Conservation (phyloP, 2,888 invertebrate genomes). For the Spisula subtruncata region DNA sequence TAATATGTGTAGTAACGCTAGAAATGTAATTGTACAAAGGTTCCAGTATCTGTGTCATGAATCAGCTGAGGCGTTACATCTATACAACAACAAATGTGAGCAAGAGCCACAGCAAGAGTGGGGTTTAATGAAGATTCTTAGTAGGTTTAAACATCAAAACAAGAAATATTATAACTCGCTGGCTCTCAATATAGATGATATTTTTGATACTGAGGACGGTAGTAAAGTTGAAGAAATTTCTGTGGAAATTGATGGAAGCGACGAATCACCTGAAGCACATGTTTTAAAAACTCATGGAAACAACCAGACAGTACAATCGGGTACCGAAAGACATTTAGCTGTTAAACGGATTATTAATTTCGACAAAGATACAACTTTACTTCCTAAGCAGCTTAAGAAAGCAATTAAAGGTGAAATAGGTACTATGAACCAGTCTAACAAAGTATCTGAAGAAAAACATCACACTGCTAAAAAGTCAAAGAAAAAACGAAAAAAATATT, state of each 20-base stretch:
- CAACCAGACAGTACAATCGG: no score
- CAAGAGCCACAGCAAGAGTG: not conserved
- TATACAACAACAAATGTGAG: not conserved
- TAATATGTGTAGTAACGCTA: conserved; percentile 45
- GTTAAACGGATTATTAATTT: no score
- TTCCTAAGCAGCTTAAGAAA: no score
- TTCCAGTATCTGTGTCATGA: conserved; percentile 26
- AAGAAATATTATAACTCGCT: not conserved
- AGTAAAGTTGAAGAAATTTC: conserved; percentile 2
- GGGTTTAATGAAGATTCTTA: conserved; percentile 30
- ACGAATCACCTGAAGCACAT: no score
- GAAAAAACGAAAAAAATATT: no score
- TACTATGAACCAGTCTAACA: no score
- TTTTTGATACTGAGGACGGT: not conserved
- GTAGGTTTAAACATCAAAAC: not conserved
- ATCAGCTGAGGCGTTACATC: not conserved
- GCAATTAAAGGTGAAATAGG: no score
- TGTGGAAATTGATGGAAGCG: not conserved
- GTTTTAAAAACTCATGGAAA: no score
- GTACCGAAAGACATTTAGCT: no score
- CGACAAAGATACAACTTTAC: no score
- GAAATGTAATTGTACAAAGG: not conserved
- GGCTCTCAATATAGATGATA: not conserved
- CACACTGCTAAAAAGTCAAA: no score
- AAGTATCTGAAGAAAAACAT: no score